Percentiles rank a stretch among this genome's conserved stretches.
Conservation (phyloP, 2,888 invertebrate species). For the Lymantria dispar region DNA sequence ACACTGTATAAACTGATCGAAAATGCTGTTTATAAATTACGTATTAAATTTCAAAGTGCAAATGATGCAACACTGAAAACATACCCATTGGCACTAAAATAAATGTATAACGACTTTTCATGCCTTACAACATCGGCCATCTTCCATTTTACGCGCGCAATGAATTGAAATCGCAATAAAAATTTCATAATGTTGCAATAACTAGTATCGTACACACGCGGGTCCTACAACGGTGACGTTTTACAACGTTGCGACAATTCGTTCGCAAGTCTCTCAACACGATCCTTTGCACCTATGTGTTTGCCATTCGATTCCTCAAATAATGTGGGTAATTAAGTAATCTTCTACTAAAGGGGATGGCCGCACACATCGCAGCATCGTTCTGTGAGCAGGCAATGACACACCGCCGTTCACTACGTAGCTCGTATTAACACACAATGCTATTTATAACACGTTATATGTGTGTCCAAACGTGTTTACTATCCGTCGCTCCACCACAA, state of each 20-base stretch:
- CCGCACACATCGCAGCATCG: constrained; percentile 43
- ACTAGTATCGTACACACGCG: constrained; percentile 34
- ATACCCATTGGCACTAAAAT: neutral
- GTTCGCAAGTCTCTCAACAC: too few relatives aligned
- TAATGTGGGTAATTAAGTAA: constrained; percentile 47
- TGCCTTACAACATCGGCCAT: neutral
- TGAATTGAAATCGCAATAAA: constrained; percentile 31
- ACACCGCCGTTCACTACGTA: constrained; percentile 70
- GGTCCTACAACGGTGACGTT: constrained; percentile 51
- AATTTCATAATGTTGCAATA: constrained; percentile 49
- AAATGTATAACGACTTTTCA: too few relatives aligned
- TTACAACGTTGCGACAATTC: constrained; percentile 61
- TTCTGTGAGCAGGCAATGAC: constrained; percentile 59
- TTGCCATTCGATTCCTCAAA: constrained; percentile 45
- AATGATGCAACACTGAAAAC: too few relatives aligned
- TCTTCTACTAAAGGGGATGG: constrained; percentile 52
- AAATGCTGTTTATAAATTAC: too few relatives aligned
- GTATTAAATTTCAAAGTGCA: too few relatives aligned
- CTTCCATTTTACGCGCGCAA: constrained; percentile 13
- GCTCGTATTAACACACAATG: constrained; percentile 69
- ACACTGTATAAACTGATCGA: too few relatives aligned
- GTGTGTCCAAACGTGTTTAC: constrained; percentile 74
- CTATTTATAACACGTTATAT: constrained; percentile 71
- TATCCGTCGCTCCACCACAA: constrained; percentile 67
- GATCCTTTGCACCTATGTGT: constrained; percentile 10